Conservation (phyloP, 2,888 invertebrate genomes). For the Nephrotoma appendiculata region DNA sequence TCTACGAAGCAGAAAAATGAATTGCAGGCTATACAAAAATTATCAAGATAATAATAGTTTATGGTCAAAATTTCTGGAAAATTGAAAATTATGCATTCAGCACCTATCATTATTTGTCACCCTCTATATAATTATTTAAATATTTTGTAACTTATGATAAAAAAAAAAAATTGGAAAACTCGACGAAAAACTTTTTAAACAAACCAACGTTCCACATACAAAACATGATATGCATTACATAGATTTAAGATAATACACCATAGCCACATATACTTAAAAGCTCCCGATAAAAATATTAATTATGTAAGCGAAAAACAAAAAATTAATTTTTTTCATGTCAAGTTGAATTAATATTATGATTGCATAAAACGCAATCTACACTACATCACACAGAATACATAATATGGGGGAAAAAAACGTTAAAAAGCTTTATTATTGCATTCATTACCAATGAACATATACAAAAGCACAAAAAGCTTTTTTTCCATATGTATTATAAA, state of each 20-base stretch:
- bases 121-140: neutral
- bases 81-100: neutral
- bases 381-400: neutral
- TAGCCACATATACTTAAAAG: neutral
- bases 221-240: neutral
- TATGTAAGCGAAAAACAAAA: neutral
- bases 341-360: neutral
- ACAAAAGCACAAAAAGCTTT: neutral
- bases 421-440: neutral
- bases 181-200: neutral
- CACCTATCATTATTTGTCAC: neutral
- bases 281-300: neutral
- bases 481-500: neutral
- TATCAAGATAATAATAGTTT: neutral
- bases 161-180: neutral
- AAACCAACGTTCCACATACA: neutral
- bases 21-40: no score
- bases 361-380: neutral
- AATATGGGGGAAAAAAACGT: neutral
- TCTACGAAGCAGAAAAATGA: no score
- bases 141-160: neutral
- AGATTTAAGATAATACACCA: neutral
- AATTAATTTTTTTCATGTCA: neutral
- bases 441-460: neutral
- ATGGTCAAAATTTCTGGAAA: neutral